phyloP scores from a whole-genome alignment of 2,113 vertebrate genomes.

The Lepidothrix coronata region DNA sequence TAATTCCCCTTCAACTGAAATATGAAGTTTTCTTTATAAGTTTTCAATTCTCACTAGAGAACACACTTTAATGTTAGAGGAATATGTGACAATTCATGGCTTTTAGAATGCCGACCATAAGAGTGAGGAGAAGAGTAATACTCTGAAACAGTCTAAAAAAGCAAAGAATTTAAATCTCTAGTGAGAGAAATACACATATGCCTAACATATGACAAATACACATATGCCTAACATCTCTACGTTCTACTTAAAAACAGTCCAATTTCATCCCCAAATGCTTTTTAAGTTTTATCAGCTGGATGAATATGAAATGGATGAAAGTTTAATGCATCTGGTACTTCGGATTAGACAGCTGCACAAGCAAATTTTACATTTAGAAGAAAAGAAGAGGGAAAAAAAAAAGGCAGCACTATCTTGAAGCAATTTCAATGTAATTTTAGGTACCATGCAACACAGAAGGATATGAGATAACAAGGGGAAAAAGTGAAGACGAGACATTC shows the following conservation, averaged over 20 bases:
- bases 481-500: not conserved
- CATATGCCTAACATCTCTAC: not conserved
- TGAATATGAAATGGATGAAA: not conserved
- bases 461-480: not conserved
- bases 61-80: not conserved
- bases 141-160: not conserved
- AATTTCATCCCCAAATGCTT: not conserved
- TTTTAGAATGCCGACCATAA: not conserved
- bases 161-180: not conserved
- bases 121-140: not conserved
- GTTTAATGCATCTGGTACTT: not conserved
- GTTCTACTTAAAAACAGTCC: not conserved
- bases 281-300: not conserved
- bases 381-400: not conserved
- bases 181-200: not conserved
- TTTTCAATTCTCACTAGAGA: not conserved
- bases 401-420: not conserved
- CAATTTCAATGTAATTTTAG: not conserved
- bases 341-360: not conserved
- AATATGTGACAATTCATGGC: not conserved
- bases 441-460: not conserved
- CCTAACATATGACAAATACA: not conserved
- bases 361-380: not conserved
- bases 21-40: not conserved
- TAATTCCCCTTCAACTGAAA: not conserved